These are phyloP conservation scores for Latrodectus geometricus DNA, from an alignment of 1,140 invertebrate species.

Conservation along the genomic window DNA sequence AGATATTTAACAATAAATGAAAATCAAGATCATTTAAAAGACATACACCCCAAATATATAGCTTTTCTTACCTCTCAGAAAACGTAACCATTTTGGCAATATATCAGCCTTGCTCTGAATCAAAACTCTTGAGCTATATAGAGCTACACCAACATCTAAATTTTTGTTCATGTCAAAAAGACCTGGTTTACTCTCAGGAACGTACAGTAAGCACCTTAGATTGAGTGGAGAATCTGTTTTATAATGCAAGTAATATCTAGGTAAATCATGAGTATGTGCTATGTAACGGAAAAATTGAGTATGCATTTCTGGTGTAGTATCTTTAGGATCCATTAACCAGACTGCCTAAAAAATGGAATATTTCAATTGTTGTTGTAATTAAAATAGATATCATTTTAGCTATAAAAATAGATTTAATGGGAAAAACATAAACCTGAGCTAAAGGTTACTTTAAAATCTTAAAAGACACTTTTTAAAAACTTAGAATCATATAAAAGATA, in stretches of 20 bases:
- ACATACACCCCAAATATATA: neutral
- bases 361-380: neutral
- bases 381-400: no score
- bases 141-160: conserved; percentile 81
- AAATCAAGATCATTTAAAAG: no score
- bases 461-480: no score
- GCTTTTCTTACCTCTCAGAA: conserved; percentile 81
- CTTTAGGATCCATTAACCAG: conserved; percentile 92
- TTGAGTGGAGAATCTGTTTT: conserved; percentile 90
- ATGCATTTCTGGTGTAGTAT: conserved; percentile 87
- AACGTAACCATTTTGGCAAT: conserved; percentile 93
- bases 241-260: conserved; percentile 86
- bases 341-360: conserved; percentile 76
- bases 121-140: conserved; percentile 88
- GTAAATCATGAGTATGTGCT: conserved; percentile 84
- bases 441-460: no score
- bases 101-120: conserved; percentile 93
- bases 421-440: no score
- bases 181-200: conserved; percentile 84
- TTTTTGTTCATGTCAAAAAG: conserved; percentile 87
- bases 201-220: conserved; percentile 90
- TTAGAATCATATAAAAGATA: no score
- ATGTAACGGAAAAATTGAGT: conserved; percentile 89
- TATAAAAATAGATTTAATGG: no score
- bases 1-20: no score